A percentile compares a stretch with the other conserved stretches of the same genome.
These are phyloP conservation scores for Synanthedon myopaeformis DNA, from an alignment of 2,888 invertebrate species.

Conservation along the genomic window DNA sequence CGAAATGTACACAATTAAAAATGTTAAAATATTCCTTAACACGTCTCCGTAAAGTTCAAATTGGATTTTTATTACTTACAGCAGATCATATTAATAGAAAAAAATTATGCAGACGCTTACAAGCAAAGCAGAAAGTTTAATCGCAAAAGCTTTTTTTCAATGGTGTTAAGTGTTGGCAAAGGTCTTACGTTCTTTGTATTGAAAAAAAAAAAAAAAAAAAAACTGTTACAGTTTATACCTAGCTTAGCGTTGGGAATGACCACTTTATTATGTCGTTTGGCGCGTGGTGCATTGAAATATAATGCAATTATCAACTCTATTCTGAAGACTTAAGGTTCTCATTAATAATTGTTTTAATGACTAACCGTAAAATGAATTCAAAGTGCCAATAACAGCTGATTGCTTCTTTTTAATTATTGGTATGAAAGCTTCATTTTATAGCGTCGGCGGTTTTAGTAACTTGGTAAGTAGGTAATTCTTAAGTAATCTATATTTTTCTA, in stretches of 20 bases:
- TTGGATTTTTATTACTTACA: background rate
- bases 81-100: background rate
- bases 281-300: background rate
- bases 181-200: background rate
- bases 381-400: conserved; percentile 4
- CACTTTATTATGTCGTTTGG: background rate
- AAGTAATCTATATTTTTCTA: too few species aligned
- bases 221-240: background rate
- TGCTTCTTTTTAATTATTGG: conserved; percentile 7
- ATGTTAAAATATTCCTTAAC: background rate
- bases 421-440: conserved; percentile 7
- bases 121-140: background rate
- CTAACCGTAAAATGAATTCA: background rate
- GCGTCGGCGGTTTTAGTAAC: conserved; percentile 1
- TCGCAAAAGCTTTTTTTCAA: background rate
- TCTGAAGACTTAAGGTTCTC: background rate
- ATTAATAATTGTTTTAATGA: background rate
- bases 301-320: background rate
- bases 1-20: background rate
- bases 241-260: background rate
- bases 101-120: background rate
- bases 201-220: background rate
- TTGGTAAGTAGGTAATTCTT: too few species aligned
- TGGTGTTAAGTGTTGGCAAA: background rate
- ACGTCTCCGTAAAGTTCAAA: background rate